A percentile compares a stretch with the other conserved stretches of the same genome.
These are phyloP conservation scores for Balanococcus diminutus DNA, from an alignment of 2,888 invertebrate species.

Conservation along the genomic window DNA sequence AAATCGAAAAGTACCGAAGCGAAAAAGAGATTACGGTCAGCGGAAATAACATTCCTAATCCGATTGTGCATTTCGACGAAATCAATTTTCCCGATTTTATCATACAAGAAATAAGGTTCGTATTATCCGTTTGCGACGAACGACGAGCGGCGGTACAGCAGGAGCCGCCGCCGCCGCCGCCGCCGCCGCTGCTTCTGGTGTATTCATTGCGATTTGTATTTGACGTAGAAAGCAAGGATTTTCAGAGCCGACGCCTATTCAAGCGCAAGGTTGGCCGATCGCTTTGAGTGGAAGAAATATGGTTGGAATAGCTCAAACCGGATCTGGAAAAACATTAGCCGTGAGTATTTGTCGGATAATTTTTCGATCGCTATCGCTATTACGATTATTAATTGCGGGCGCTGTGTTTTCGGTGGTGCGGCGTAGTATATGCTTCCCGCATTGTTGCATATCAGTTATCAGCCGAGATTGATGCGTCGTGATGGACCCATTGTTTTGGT, in stretches of 20 bases:
- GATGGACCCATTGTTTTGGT: conserved; percentile 94
- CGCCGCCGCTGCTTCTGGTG: not conserved
- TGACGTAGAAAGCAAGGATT: conserved; percentile 75
- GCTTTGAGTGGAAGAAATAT: conserved; percentile 89
- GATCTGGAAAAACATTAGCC: conserved; percentile 88
- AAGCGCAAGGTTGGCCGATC: conserved; percentile 95
- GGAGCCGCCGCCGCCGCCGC: not conserved
- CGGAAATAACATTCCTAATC: conserved; percentile 83
- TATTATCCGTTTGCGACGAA: not conserved
- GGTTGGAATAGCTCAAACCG: conserved; percentile 95
- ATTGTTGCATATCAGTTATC: conserved; percentile 94
- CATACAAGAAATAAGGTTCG: conserved; percentile 67
- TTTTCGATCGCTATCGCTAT: not conserved
- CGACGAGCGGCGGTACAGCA: not conserved
- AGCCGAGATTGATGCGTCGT: conserved; percentile 80
- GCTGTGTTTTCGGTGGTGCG: conserved; percentile 60
- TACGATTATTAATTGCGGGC: not conserved
- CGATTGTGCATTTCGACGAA: conserved; percentile 87
- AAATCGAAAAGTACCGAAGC: conserved; percentile 79
- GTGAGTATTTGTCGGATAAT: conserved; percentile 8
- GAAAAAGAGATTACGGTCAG: conserved; percentile 86
- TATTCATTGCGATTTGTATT: not conserved
- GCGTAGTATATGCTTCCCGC: conserved; percentile 82
- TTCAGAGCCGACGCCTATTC: conserved; percentile 89
- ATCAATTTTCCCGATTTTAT: conserved; percentile 85